Evolutionary conservation across 2,888 invertebrate species (phyloP).

Genomic region (Tuberolachnus salignus): DNA sequence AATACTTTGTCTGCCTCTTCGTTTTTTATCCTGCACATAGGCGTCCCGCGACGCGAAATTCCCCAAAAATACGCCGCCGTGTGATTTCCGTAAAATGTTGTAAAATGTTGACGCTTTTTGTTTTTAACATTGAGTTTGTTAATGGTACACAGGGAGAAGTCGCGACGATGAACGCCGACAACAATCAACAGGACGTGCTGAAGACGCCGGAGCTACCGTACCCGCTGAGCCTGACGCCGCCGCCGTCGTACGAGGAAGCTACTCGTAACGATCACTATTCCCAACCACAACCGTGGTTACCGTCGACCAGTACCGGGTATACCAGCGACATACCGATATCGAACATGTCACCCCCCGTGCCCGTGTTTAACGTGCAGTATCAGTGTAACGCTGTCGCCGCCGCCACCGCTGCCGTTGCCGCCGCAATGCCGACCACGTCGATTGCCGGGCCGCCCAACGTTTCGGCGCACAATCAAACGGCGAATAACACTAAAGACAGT

Average conservation of each 20-base stretch:
- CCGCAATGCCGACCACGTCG: background rate
- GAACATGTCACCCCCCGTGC: too few species aligned
- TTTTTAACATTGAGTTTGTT: too few species aligned
- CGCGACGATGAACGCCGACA: background rate
- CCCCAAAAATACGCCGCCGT: too few species aligned
- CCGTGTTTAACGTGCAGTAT: background rate
- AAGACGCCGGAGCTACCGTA: conserved; percentile 38
- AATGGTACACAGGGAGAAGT: background rate
- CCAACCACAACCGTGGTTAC: conserved; percentile 26
- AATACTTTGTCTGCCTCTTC: too few species aligned
- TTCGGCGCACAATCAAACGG: too few species aligned
- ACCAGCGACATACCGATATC: background rate
- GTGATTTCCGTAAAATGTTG: too few species aligned
- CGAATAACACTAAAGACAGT: background rate
- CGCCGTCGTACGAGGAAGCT: conserved; percentile 47
- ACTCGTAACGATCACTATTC: conserved; percentile 29
- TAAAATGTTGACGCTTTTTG: too few species aligned
- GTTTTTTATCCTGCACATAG: too few species aligned
- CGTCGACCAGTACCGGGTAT: conserved; percentile 31
- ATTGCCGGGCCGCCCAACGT: too few species aligned
- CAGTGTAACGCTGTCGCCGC: background rate
- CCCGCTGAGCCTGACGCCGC: conserved; percentile 29
- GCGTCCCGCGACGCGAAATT: too few species aligned
- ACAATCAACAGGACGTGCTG: background rate
- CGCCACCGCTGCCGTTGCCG: background rate